Evolutionary conservation across 2,113 vertebrate genomes (phyloP), one percentile per base, ranked within the genome.

Genomic region (Ctenodactylus gundi): DNA sequence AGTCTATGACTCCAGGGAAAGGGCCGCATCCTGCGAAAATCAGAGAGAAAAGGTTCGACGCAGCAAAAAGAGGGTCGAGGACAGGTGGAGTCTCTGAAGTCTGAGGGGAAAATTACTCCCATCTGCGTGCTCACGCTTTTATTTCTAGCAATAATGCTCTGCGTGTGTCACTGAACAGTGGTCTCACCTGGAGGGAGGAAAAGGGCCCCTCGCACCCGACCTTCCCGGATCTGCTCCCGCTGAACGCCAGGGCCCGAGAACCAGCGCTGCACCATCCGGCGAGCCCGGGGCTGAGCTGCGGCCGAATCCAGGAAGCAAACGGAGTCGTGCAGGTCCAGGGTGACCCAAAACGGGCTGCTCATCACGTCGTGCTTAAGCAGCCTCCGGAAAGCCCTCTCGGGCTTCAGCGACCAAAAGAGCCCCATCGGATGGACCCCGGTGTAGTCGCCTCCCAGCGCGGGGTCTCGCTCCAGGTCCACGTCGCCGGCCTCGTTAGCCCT

Each of bases 131-230:
- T n/a, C 34, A 31, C 11, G 15, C 6, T 65, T 62, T 81, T 51
- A 39, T 82, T 72, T 39, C 87, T 58, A 83, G 53, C 31, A 49
- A 64, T 36, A 55, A 1, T 70, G 18, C 55, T 55, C 68, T 90
- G n/a, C n/a, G 73, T 46, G 0, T 46, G 62, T 29, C 78, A 85
- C 14, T 57, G 76, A 58, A 57, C 27, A 51, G 51, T 9, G 46
- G 25, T 75, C 85, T 97, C 62, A 99, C 99, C 99, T 90, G 98
- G 98, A 72, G 99, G 98, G 31, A 99, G 77, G 65, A 99, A 99
- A 88, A 99, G 98, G 44, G 98, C 97, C 88, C 98, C 98, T 49
- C 97, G 83, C 58, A 99, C 78, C 9, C 96, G 95, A 29, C 98
- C 98, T 41, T 98, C 96, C 85, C 85, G 81, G 11, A 99, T 93